Evolutionary conservation across 2,888 invertebrate species (phyloP).

Genomic region (Agrotis puta): DNA sequence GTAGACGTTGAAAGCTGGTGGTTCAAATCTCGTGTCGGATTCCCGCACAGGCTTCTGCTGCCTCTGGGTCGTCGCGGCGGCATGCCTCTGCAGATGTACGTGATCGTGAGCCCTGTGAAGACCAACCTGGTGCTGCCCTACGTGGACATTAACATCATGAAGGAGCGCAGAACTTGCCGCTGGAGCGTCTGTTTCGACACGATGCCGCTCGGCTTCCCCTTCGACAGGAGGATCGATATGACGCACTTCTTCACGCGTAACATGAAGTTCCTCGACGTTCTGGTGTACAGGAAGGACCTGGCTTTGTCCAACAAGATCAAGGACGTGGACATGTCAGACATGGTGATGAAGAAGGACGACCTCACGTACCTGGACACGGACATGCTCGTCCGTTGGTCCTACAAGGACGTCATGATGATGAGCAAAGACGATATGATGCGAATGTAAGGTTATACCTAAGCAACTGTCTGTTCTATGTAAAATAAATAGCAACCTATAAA

Average conservation of each 20-base stretch:
- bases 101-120: constrained; percentile 91
- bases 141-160: constrained; percentile 86
- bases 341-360: constrained; percentile 86
- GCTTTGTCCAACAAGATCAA: constrained; percentile 78
- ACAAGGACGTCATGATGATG: constrained; percentile 85
- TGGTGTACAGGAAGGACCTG: constrained; percentile 92
- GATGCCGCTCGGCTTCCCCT: constrained; percentile 94
- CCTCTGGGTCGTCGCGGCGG: constrained; percentile 93
- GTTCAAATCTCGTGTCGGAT: constrained; percentile 90
- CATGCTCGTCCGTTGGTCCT: constrained; percentile 81
- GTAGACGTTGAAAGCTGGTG: constrained; percentile 90
- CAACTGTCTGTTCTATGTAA: constrained; percentile 25
- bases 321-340: constrained; percentile 80
- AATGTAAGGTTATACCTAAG: constrained; percentile 69
- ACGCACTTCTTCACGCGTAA: constrained; percentile 92
- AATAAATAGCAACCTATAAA: constrained; percentile 59
- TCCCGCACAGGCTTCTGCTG: constrained; percentile 93
- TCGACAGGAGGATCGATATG: constrained; percentile 93
- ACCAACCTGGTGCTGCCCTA: constrained; percentile 84
- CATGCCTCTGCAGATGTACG: constrained; percentile 92
- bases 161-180: constrained; percentile 89
- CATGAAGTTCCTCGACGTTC: constrained; percentile 92
- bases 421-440: constrained; percentile 81
- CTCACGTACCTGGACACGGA: constrained; percentile 84
- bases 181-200: constrained; percentile 91